A percentile compares a stretch with the other conserved stretches of the same genome.
Conservation (phyloP, 2,888 invertebrate genomes). For the Carabus problematicus region DNA sequence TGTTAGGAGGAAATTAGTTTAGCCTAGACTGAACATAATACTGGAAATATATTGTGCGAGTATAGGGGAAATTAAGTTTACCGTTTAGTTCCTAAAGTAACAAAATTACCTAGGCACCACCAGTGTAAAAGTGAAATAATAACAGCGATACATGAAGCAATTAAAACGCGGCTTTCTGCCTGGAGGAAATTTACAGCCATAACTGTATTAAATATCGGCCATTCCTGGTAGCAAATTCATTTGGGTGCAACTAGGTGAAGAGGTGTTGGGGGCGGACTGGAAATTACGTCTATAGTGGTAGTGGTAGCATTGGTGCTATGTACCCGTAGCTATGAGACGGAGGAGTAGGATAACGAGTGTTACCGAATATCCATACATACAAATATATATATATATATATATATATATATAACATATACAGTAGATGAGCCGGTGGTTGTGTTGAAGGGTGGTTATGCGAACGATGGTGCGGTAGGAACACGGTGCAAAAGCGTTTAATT, state of each 20-base stretch:
- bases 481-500: conserved; percentile 38
- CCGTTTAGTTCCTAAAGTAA: no score
- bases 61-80: no score
- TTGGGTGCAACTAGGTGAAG: not conserved
- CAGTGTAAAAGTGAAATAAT: no score
- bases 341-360: no score
- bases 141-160: no score
- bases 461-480: not conserved
- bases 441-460: not conserved
- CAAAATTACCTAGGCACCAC: no score
- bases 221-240: not conserved
- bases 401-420: no score
- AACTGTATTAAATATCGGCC: conserved; percentile 4
- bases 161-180: not conserved
- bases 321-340: no score
- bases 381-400: conserved; percentile 12
- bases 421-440: not conserved
- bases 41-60: no score
- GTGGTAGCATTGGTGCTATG: not conserved
- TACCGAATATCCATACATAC: not conserved
- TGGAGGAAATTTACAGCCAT: not conserved
- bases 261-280: not conserved
- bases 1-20: no score
- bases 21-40: no score
- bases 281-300: conserved; percentile 24